Evolutionary conservation across 2,113 vertebrate species (phyloP), one percentile per base, ranked within the genome.

Genomic region (Gopherus flavomarginatus): DNA sequence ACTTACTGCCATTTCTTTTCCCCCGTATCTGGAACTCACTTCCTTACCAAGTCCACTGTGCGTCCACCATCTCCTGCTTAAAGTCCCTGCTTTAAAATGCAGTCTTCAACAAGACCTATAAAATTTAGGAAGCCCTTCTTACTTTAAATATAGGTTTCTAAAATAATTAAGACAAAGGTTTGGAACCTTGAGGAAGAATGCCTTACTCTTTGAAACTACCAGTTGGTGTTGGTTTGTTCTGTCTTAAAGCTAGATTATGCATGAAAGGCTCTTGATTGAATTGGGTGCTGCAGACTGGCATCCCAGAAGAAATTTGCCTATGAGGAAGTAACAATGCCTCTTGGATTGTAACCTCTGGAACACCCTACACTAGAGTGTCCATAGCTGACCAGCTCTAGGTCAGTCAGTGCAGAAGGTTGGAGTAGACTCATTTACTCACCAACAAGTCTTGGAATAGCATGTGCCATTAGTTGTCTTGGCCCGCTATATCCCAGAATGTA

Each of bases 61-160:
- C 13, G 42, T 83, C 22, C 21, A 57, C 38, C 26, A 65, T 80
- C 8, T 44, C 50, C 50, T 82, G 35, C n/a, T 53, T 31, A 12
- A 75, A 24, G 2, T n/a, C 38, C 69, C 1, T 17, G 4, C 90
- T 49, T 9, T 9, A 85, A 17, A 81, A 26, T 3, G 0, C n/a
- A 1, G 3, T 86, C 31, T 65, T 38, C 65, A n/a, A 38, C n/a
- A 19, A 69, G 16, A 11, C 29, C 10, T 62, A 62, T 29, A 62
- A 5, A 62, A 27, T 62, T 62, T 53, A 53, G 52, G 52, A 53
- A 21, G 19, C 52, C 52, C 57, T 8, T 24, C 90, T 83, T 9
- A 42, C 56, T 89, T 89, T 42, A 77, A 83, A 29, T 57, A 11
- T 0, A 7, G 0, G 0, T 27, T 87, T 29, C 21, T 1, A 62